Evolutionary conservation across 2,797 vertebrate genomes (phyloP).

Genomic region (Mus minutoides): DNA sequence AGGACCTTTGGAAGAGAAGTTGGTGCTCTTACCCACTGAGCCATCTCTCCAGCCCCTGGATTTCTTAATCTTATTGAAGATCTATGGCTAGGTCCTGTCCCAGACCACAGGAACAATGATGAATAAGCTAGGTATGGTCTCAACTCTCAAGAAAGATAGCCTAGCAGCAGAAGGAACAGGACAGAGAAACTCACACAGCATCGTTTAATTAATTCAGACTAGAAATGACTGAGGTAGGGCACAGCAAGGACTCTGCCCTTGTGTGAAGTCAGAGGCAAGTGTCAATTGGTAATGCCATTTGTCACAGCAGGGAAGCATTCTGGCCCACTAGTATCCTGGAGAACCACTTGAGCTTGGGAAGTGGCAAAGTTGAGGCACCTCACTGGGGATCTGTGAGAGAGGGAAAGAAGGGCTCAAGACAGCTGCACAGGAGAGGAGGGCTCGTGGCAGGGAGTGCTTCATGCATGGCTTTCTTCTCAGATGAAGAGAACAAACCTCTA

Average conservation of each 20-base stretch:
- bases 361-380: not conserved
- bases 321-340: not conserved
- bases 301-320: not conserved
- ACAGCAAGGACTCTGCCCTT: not conserved
- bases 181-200: not conserved
- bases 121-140: not conserved
- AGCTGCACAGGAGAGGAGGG: not conserved
- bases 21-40: too few species aligned
- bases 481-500: not conserved
- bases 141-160: not conserved
- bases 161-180: not conserved
- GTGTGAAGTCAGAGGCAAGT: not conserved
- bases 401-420: not conserved
- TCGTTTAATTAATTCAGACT: not conserved
- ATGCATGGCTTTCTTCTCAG: not conserved
- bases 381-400: not conserved
- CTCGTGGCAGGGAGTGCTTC: not conserved
- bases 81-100: not conserved
- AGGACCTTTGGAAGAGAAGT: too few species aligned
- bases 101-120: not conserved
- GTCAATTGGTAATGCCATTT: not conserved
- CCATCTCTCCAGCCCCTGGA: not conserved
- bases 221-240: not conserved
- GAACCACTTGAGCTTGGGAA: not conserved
- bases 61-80: constrained; percentile 18